Evolutionary conservation across 2,113 vertebrate species (phyloP), one percentile per base, ranked within the genome.

Genomic region (Ia io): DNA sequence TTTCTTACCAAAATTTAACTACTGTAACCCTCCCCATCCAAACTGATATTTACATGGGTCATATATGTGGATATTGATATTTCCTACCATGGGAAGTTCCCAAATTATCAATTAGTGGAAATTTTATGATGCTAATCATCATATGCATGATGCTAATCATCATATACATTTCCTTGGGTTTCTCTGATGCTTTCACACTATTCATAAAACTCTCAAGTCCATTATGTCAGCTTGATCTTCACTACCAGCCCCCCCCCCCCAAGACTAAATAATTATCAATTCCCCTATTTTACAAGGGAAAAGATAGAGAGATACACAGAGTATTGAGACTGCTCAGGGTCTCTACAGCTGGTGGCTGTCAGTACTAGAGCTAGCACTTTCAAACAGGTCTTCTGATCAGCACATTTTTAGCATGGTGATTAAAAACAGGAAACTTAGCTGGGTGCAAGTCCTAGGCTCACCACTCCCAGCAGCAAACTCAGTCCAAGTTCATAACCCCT

Each of bases 1-100:
- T 88, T 89, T 92, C 44, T 93, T 78, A 79, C 16, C 25, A 37
- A 61, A 71, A 80, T 87, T 63, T 85, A 76, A 63, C 70, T 78
- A 37, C 30, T 90, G 44, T 49, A 87, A 63, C 10, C 18, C 6
- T 88, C 10, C 13, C 18, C 14, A 76, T 69, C 6, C 63, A 90
- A 86, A 67, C 12, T 49, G 49, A 63, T 79, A 80, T 56, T 90
- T 51, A 69, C 4, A 59, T 35, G 9, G 17, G 71, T 87, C 67
- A 6, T 25, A 28, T 44, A 28, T 47, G 1, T 49, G 32, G 7
- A 49, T 85, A 22, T 44, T 42, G 18, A 73, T 35, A 9, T 11
- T 44, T 28, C 12, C 13, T 32, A 23, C 5, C 53, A 22, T 20
- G 42, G 14, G 8, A 69, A 95, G 7, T 51, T 90, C 73, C 25